phyloP scores from a whole-genome alignment of 1,140 invertebrate species.

The Geopemphigus sp. region DNA sequence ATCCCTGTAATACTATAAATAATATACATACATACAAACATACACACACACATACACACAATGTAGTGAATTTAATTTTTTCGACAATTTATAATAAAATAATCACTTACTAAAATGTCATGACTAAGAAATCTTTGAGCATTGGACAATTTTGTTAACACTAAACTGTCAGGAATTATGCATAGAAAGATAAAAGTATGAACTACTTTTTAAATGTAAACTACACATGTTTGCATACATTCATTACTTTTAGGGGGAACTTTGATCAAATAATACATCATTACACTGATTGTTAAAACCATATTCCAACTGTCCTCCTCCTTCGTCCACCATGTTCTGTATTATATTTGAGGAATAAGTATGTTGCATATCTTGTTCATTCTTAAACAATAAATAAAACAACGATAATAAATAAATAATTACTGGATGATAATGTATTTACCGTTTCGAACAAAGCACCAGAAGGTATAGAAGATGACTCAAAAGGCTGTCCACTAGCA shows the following conservation, averaged over 20 bases:
- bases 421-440: neutral
- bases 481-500: neutral
- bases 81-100: conserved; percentile 14
- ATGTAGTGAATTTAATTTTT: too few species aligned
- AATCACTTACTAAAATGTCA: neutral
- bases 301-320: conserved; percentile 42
- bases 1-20: too few species aligned
- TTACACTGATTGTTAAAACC: conserved; percentile 13
- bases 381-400: conserved; percentile 23
- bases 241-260: conserved; percentile 23
- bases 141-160: neutral
- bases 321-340: conserved; percentile 40
- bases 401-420: conserved; percentile 5
- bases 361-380: conserved; percentile 33
- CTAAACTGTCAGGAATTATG: neutral
- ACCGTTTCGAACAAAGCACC: conserved; percentile 22
- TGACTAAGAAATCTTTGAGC: conserved; percentile 13
- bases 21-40: too few species aligned
- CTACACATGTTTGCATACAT: neutral
- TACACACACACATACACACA: too few species aligned
- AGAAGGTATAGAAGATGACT: conserved; percentile 3
- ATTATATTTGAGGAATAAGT: conserved; percentile 43
- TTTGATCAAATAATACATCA: conserved; percentile 36
- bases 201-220: neutral
- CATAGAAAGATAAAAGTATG: neutral